These are phyloP conservation scores for Rhogogaster chlorosoma DNA, from an alignment of 2,888 invertebrate species.

Conservation along the genomic window DNA sequence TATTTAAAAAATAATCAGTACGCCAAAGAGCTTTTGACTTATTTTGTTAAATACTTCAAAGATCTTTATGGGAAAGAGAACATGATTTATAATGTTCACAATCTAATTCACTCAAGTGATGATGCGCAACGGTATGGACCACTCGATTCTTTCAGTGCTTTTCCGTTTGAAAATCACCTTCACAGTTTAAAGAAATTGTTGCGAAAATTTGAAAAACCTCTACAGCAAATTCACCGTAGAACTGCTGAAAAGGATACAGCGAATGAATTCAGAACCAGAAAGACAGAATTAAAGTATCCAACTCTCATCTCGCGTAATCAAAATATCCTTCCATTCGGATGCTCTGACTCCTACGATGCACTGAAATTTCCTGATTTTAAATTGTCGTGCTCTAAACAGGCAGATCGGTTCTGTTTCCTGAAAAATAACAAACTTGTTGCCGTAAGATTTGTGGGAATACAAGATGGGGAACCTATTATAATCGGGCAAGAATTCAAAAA, in stretches of 20 bases:
- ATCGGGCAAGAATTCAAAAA: neutral
- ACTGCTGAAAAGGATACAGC: neutral
- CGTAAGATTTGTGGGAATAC: neutral
- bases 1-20: slow-evolving; percentile 1
- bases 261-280: neutral
- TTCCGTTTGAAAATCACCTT: neutral
- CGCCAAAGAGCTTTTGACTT: neutral
- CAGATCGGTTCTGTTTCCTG: neutral
- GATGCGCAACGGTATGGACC: neutral
- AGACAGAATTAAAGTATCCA: neutral
- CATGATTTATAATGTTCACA: slow-evolving; percentile 21
- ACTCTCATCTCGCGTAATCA: neutral
- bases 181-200: neutral
- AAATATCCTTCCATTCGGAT: neutral
- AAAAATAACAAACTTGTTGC: neutral
- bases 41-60: neutral
- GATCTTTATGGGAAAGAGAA: neutral
- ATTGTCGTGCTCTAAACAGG: neutral
- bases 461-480: neutral
- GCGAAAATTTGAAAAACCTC: neutral
- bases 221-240: too few species aligned
- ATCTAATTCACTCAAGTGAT: neutral
- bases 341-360: neutral
- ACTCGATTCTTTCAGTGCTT: neutral
- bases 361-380: neutral